Percentiles rank a stretch among this genome's conserved stretches.
These are phyloP conservation scores for Trichogramma dendrolimi DNA, from an alignment of 2,888 invertebrate species.

Conservation along the genomic window DNA sequence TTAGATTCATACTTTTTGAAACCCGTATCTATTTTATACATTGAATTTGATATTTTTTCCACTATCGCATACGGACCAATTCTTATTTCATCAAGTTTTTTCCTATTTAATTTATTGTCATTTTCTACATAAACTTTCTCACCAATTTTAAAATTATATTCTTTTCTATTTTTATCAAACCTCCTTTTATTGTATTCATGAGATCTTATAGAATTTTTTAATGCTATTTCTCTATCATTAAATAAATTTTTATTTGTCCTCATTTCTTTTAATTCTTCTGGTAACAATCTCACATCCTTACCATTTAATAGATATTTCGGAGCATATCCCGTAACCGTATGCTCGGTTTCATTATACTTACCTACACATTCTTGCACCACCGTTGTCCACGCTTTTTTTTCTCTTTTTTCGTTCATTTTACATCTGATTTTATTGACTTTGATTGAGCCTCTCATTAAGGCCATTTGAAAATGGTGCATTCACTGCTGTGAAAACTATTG, in stretches of 20 bases:
- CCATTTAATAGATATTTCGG: conserved; percentile 37
- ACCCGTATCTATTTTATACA: conserved; percentile 29
- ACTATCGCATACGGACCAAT: conserved; percentile 34
- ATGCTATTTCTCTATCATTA: conserved; percentile 33
- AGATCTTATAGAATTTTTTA: conserved; percentile 33
- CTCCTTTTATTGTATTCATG: conserved; percentile 36
- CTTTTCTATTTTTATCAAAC: too few relatives aligned
- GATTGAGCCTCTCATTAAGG: too few relatives aligned
- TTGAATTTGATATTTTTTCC: conserved; percentile 34
- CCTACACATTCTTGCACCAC: conserved; percentile 25
- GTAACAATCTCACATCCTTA: conserved; percentile 24
- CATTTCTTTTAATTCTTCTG: conserved; percentile 29
- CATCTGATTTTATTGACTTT: conserved; percentile 28
- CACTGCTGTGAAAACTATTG: too few relatives aligned
- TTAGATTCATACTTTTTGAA: conserved; percentile 24
- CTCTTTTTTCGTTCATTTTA: conserved; percentile 23
- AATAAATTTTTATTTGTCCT: conserved; percentile 19
- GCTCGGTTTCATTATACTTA: conserved; percentile 38
- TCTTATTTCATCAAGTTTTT: conserved; percentile 37
- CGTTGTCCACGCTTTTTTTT: conserved; percentile 24
- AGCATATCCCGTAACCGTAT: conserved; percentile 34
- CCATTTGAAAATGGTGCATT: too few relatives aligned
- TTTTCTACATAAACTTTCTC: conserved; percentile 40
- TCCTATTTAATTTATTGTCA: conserved; percentile 38
- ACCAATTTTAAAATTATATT: conserved; percentile 38